phyloP scores from a whole-genome alignment of 2,888 invertebrate species.

The Omphaloscelis lunosa region DNA sequence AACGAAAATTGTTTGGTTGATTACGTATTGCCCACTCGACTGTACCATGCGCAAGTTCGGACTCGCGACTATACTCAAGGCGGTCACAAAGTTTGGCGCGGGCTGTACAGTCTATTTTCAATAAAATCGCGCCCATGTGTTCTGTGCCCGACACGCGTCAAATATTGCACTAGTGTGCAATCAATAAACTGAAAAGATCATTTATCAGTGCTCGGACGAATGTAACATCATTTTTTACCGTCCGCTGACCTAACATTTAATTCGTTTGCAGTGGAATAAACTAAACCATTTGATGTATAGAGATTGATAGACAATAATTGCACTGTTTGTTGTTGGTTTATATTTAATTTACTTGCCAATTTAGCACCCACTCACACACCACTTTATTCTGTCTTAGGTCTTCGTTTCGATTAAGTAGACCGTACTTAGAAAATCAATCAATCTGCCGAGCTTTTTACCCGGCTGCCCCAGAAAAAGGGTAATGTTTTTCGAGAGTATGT shows the following conservation, averaged over 20 bases:
- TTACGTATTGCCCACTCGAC: too few relatives aligned
- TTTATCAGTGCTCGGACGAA: constrained; percentile 49
- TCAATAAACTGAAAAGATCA: constrained; percentile 42
- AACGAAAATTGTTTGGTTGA: too few relatives aligned
- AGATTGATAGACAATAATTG: constrained; percentile 17
- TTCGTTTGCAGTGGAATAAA: constrained; percentile 45
- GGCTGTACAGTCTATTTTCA: neutral
- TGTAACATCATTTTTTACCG: constrained; percentile 49
- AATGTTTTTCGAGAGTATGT: too few relatives aligned
- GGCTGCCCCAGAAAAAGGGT: too few relatives aligned
- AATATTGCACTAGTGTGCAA: constrained; percentile 41
- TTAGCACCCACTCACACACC: neutral
- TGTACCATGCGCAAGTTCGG: too few relatives aligned
- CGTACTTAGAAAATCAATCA: neutral
- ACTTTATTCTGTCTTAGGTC: neutral
- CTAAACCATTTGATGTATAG: constrained; percentile 30
- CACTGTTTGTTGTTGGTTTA: constrained; percentile 3
- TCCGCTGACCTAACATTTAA: constrained; percentile 42
- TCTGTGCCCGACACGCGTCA: constrained; percentile 10
- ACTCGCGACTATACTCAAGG: too few relatives aligned
- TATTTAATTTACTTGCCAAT: constrained; percentile 13
- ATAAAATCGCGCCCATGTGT: neutral
- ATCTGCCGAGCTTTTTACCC: neutral
- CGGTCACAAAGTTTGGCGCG: too few relatives aligned
- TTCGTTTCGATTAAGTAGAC: neutral